Evolutionary conservation across 2,888 invertebrate genomes (phyloP).

Genomic region (Drosophila nr. perissopoda): DNA sequence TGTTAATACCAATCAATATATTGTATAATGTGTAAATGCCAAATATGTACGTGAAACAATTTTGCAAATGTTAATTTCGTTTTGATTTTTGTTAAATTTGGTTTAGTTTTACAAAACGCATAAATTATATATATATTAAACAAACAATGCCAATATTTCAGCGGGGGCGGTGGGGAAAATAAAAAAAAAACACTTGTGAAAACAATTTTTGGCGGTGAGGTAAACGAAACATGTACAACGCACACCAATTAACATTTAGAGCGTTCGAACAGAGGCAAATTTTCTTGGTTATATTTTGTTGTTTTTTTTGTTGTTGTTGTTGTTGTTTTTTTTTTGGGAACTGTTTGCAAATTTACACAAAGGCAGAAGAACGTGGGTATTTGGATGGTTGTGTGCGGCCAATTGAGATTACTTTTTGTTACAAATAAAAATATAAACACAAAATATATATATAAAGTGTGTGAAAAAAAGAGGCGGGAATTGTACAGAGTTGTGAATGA

Average conservation of each 20-base stretch:
- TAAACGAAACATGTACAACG: slow-evolving; percentile 67
- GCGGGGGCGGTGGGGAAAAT: neutral
- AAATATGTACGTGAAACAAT: slow-evolving; percentile 45
- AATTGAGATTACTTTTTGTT: slow-evolving; percentile 27
- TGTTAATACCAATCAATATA: slow-evolving; percentile 46
- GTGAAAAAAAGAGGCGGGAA: slow-evolving; percentile 3
- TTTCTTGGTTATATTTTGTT: neutral
- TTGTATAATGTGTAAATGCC: slow-evolving; percentile 26
- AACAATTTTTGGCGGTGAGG: slow-evolving; percentile 36
- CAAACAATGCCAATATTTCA: slow-evolving; percentile 52
- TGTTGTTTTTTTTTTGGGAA: slow-evolving; percentile 8
- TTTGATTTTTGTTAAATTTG: slow-evolving; percentile 18
- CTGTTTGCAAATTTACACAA: slow-evolving; percentile 48
- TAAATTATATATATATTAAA: slow-evolving; percentile 28
- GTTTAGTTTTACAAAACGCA: slow-evolving; percentile 40
- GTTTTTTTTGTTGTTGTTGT: neutral
- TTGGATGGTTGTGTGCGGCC: slow-evolving; percentile 8
- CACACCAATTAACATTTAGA: slow-evolving; percentile 78
- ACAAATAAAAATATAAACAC: slow-evolving; percentile 13
- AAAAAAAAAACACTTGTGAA: slow-evolving; percentile 14
- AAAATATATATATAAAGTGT: slow-evolving; percentile 9
- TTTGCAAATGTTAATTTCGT: slow-evolving; percentile 38
- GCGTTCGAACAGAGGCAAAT: slow-evolving; percentile 56
- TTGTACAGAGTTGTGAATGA: slow-evolving; percentile 35
- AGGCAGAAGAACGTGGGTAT: slow-evolving; percentile 17